Evolutionary conservation across 2,113 vertebrate genomes (phyloP).

Genomic region (Abramis brama): DNA sequence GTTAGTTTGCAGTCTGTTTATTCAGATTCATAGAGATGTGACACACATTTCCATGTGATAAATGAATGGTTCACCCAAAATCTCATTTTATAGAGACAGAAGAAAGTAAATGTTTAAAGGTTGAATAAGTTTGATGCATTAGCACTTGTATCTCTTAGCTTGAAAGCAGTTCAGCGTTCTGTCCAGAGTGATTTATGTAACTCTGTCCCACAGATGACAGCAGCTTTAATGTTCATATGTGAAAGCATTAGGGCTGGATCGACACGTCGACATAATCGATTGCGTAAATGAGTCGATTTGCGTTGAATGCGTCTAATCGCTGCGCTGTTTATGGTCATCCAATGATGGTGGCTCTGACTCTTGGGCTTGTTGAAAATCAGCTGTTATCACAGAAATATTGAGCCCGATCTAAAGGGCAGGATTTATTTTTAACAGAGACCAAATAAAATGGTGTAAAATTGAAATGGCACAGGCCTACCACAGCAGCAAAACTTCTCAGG

Average conservation of each 20-base stretch:
- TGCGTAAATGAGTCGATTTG: too few relatives aligned
- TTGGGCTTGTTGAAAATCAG: too few relatives aligned
- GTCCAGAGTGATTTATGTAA: constrained; percentile 53
- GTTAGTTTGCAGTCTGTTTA: neutral
- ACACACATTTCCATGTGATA: neutral
- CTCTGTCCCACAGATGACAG: constrained; percentile 11
- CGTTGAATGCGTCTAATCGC: too few relatives aligned
- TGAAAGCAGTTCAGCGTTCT: constrained; percentile 53
- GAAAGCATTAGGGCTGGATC: neutral
- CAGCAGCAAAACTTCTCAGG: too few relatives aligned
- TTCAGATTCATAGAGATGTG: neutral
- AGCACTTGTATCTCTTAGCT: constrained; percentile 24
- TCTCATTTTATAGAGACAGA: neutral
- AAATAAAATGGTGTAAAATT: too few relatives aligned
- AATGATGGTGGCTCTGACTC: too few relatives aligned
- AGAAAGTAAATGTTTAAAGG: constrained; percentile 10
- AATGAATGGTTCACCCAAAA: neutral
- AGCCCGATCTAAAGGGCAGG: too few relatives aligned
- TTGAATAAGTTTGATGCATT: constrained; percentile 2
- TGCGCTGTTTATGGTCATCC: too few relatives aligned
- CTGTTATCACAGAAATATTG: too few relatives aligned
- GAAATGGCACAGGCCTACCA: too few relatives aligned
- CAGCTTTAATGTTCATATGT: neutral
- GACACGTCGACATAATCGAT: too few relatives aligned
- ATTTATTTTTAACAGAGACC: too few relatives aligned